Conservation (phyloP, 2,888 invertebrate genomes). For the Scrobipalpa costella region DNA sequence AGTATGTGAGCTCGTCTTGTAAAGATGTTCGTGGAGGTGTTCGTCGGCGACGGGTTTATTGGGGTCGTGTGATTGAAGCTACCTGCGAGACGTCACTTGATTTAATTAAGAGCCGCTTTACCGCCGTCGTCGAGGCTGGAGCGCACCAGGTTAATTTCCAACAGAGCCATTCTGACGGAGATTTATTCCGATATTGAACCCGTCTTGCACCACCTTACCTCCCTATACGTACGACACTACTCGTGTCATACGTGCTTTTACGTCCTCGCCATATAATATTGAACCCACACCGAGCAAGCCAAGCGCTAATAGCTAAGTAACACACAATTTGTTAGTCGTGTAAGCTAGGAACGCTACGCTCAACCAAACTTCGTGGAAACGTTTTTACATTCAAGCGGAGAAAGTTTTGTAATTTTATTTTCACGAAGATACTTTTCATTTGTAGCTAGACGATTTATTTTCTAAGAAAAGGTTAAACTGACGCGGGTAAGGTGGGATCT, state of each 20-base stretch:
- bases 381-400: conserved; percentile 2
- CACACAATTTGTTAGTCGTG: conserved; percentile 13
- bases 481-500: conserved; percentile 54
- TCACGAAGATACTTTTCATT: conserved; percentile 17
- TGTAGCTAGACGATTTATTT: conserved; percentile 21
- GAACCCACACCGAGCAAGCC: background rate
- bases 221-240: conserved; percentile 9
- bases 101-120: conserved; percentile 80
- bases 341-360: conserved; percentile 10
- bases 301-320: conserved; percentile 22
- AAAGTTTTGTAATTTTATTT: conserved; percentile 24
- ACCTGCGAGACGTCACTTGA: conserved; percentile 78
- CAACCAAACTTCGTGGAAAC: background rate
- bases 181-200: conserved; percentile 75
- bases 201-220: conserved; percentile 30
- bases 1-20: conserved; percentile 31
- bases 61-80: conserved; percentile 79
- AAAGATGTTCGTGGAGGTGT: conserved; percentile 32
- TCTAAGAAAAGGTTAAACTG: conserved; percentile 43
- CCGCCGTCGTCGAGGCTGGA: conserved; percentile 66
- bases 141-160: conserved; percentile 71
- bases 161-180: conserved; percentile 67
- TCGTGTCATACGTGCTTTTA: conserved; percentile 24
- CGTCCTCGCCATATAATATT: conserved; percentile 23
- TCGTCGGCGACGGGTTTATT: conserved; percentile 70